phyloP scores from a whole-genome alignment of 2,113 vertebrate genomes.

The Aldabrachelys gigantea region DNA sequence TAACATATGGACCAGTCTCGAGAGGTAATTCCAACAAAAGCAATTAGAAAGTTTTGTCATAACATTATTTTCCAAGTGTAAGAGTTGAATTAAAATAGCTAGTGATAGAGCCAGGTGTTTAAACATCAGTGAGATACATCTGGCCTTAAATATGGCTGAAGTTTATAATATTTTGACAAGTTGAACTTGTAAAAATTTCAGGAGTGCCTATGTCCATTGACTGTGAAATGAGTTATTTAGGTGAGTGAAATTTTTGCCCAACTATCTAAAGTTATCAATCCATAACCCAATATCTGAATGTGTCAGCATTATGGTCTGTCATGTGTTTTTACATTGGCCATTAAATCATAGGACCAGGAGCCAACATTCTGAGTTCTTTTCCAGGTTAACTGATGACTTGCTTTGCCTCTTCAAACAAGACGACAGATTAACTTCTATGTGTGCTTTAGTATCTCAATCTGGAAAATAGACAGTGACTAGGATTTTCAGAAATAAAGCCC shows the following conservation, averaged over 20 bases:
- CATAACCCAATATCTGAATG: background rate
- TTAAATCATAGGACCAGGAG: background rate
- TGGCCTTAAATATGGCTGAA: constrained; percentile 35
- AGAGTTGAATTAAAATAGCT: constrained; percentile 73
- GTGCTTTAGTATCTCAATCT: background rate
- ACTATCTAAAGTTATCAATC: background rate
- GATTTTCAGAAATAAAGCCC: background rate
- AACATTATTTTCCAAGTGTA: constrained; percentile 51
- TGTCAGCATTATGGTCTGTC: constrained; percentile 7
- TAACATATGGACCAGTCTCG: constrained; percentile 64
- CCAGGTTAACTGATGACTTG: background rate
- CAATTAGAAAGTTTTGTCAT: constrained; percentile 73
- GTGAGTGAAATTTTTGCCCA: background rate
- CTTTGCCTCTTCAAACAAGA: background rate
- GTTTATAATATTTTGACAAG: constrained; percentile 31
- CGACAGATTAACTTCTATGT: background rate
- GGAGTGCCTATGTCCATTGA: background rate
- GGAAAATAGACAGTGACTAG: background rate
- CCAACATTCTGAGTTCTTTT: background rate
- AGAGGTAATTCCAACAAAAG: constrained; percentile 56
- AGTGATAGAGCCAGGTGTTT: constrained; percentile 57
- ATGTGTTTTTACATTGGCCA: background rate
- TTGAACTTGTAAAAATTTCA: constrained; percentile 31
- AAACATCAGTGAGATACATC: constrained; percentile 45
- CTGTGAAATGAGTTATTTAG: constrained; percentile 14